Conservation (phyloP, 2,797 vertebrate genomes). For the Rhinichthys osculus region DNA sequence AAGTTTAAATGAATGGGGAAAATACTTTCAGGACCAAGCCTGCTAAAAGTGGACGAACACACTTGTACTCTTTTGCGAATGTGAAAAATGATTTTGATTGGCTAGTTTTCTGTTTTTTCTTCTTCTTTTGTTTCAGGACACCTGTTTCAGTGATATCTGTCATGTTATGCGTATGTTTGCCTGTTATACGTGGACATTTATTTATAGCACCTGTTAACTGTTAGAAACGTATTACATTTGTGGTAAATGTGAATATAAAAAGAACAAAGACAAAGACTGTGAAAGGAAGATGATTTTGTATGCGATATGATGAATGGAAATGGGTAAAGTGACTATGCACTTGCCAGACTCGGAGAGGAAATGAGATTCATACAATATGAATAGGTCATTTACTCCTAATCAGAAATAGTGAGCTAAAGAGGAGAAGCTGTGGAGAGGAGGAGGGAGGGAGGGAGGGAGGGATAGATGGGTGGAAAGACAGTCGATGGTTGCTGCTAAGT, state of each 20-base stretch:
- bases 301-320: slow-evolving; percentile 22
- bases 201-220: neutral
- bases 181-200: neutral
- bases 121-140: no score
- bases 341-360: slow-evolving; percentile 36
- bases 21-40: no score
- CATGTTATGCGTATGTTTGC: no score
- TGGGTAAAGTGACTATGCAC: slow-evolving; percentile 13
- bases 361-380: slow-evolving; percentile 46
- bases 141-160: no score
- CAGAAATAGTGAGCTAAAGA: slow-evolving; percentile 49
- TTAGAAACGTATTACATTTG: slow-evolving; percentile 38
- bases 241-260: slow-evolving; percentile 13
- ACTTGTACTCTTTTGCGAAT: no score
- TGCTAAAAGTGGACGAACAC: no score
- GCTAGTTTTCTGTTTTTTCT: no score
- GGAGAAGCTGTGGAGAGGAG: neutral
- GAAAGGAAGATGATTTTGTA: neutral
- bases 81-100: no score
- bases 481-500: neutral
- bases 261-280: neutral
- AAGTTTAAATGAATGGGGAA: no score
- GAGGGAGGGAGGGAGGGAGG: neutral
- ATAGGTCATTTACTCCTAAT: slow-evolving; percentile 52
- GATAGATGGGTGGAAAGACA: neutral